Percentiles rank a stretch among this genome's conserved stretches.
Evolutionary conservation across 1,140 invertebrate species (phyloP).

Genomic region (Meloidogyne floridensis): DNA sequence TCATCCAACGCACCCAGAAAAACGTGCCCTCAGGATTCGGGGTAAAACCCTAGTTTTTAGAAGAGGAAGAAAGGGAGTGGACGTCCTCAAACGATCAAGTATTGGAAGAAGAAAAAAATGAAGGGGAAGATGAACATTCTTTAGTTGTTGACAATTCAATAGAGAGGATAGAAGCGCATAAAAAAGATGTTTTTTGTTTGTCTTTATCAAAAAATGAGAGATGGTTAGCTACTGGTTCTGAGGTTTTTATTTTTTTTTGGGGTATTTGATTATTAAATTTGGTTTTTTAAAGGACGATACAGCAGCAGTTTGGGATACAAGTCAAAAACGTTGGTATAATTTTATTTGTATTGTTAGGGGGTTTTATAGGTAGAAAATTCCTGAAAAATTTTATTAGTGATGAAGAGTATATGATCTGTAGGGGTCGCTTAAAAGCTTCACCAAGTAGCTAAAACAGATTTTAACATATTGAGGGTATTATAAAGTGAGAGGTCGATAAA

Average conservation of each 20-base stretch:
- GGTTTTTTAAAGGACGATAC: slow-evolving; percentile 32
- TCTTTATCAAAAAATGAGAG: slow-evolving; percentile 30
- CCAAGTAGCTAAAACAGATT: too few species aligned
- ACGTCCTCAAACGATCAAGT: background rate
- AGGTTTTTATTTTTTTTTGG: slow-evolving; percentile 16
- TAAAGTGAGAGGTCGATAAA: too few species aligned
- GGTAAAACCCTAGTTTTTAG: too few species aligned
- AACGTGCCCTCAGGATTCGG: too few species aligned
- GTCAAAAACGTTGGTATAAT: background rate
- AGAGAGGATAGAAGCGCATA: slow-evolving; percentile 25
- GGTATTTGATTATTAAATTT: background rate
- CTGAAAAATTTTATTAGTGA: background rate
- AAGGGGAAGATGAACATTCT: slow-evolving; percentile 7
- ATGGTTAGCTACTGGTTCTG: slow-evolving; percentile 32
- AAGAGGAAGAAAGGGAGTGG: too few species aligned
- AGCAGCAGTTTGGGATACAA: slow-evolving; percentile 40
- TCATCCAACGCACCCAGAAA: too few species aligned
- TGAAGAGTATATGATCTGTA: too few species aligned
- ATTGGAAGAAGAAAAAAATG: background rate
- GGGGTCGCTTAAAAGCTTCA: too few species aligned
- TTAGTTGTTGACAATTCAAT: slow-evolving; percentile 32
- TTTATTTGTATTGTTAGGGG: too few species aligned
- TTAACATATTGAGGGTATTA: too few species aligned
- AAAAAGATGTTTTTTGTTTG: slow-evolving; percentile 47
- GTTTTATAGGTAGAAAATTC: background rate